Evolutionary conservation across 2,797 vertebrate species (phyloP), one percentile per base, ranked within the genome.

Genomic region (Argya squamiceps): DNA sequence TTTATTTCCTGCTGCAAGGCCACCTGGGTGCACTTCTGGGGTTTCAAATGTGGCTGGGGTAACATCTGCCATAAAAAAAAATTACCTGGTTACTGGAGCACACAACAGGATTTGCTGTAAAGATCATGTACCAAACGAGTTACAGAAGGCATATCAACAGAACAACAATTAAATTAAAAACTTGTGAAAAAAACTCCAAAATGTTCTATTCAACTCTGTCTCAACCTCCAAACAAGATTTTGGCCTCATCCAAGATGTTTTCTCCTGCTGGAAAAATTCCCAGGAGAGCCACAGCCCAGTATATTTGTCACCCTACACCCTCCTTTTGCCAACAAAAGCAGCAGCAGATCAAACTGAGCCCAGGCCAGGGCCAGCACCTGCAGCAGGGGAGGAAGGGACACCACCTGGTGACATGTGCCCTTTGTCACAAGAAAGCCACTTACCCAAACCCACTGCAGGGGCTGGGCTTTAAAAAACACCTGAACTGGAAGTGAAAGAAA

Each of bases 1-100:
- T 96, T 97, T 98, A 58, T 59, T 95, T n/a, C 96, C 95, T 32
- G 83, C 85, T 14, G 98, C 93, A 8, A 98, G 98, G 44, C 99
- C 98, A 34, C 97, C 96, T 11, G 98, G 55, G n/a, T 87, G 97
- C 16, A 98, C 98, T 60, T 99, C 98, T 27, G 99, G 99, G 3
- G 99, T 99, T 98, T 99, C 99, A 98, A 99, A 99, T 0, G 99
- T 99, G 41, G 99, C 99, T 39, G 99, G 99, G 11, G 99, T 99
- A 92, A 99, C 98, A 95, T 99, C 99, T 99, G 74, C 26, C 44
- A 49, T n/a, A 55, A 52, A 59, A 36, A 77, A 29, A 15, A 12
- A 13, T 71, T 12, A 15, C 2, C 22, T 10, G 16, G 58, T 64
- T 64, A 90, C 13, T 12, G 59, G 8, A 29, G 30, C 15, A 46